Evolutionary conservation across 2,888 invertebrate species (phyloP), one percentile per base, ranked within the genome.

Genomic region (Andrena bicolor): DNA sequence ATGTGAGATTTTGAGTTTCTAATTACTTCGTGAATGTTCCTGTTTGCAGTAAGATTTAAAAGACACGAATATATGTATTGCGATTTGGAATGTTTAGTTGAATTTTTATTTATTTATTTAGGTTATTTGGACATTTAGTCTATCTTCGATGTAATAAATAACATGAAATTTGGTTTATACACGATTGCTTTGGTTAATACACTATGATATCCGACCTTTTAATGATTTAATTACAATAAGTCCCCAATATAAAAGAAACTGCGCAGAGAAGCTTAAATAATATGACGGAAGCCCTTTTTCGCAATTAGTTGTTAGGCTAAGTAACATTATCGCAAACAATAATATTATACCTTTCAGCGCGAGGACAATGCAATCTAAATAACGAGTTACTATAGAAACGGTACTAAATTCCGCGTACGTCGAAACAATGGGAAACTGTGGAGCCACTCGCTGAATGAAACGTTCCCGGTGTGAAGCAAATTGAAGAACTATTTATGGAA

Each of bases 401-500:
- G 48, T 13, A 49, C 48, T 61, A 63, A 76, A 69, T 48, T 49
- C 48, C 61, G 49, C 16, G 48, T 23, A 5, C 10, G 48, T 5
- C 56, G 28, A 13, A 23, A 35, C 35, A 51, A 76, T n/a, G 35
- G 41, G 5, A 23, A 8, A 30, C 49, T 10, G 51, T 10, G 8
- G 66, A 13, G 16, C 35, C 53, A 13, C 65, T 23, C 35, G 58
- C 6, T 16, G 66, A 56, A 71, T 71, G 51, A 79, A 80, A 63
- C 32, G 23, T 79, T 60, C 58, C 30, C 68, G 6, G 41, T 26
- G 64, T 23, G 51, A 70, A 83, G 69, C 32, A 73, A 71, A 71
- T 80, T 56, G 61, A 79, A 66, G 61, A 63, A 71, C 71, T 79
- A 71, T 80, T 80, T 80, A 80, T 71, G 61, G 80, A 79, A 79